Evolutionary conservation across 2,113 vertebrate species (phyloP).

Genomic region (Vicugna pacos): DNA sequence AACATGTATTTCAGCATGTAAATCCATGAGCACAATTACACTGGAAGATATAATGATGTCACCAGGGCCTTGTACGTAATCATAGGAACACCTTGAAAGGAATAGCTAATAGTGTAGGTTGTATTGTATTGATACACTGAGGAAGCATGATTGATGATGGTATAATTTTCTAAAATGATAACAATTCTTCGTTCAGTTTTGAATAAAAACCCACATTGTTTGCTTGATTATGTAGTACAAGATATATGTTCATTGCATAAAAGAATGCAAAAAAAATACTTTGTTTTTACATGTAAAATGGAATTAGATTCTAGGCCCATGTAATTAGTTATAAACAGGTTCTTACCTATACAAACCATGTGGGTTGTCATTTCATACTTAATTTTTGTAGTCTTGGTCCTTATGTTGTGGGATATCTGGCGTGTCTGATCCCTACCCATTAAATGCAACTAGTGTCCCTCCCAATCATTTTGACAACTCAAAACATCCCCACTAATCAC

Average conservation of each 20-base stretch:
- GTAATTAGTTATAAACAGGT: background rate
- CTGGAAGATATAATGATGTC: background rate
- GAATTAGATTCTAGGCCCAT: background rate
- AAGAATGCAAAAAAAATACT: background rate
- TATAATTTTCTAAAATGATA: background rate
- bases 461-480: background rate
- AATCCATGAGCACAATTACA: background rate
- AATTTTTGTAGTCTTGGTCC: background rate
- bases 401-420: background rate
- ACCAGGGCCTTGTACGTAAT: background rate
- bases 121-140: background rate
- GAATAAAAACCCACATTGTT: background rate
- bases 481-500: background rate
- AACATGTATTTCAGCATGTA: background rate
- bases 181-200: background rate
- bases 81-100: background rate
- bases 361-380: background rate
- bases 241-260: background rate
- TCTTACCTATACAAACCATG: background rate
- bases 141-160: background rate
- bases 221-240: background rate
- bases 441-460: background rate
- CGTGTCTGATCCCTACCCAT: background rate
- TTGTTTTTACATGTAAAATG: background rate
- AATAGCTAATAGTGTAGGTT: background rate